Base-by-base conservation (phyloP, 2,888 invertebrate genomes). In the Andrena flavipes region DNA sequence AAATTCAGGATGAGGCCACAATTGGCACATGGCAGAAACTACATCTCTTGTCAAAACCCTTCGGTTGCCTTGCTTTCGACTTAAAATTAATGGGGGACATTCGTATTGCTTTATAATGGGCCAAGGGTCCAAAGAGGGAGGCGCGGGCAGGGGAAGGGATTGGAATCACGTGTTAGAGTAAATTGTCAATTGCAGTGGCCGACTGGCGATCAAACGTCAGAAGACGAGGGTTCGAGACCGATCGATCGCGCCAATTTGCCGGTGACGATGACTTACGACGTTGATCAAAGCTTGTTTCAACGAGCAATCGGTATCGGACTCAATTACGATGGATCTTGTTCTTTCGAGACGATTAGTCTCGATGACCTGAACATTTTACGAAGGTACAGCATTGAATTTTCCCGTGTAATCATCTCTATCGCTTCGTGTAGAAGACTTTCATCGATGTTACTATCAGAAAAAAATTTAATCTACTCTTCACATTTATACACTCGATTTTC, bases 211-310 rank as follows among this genome's bases (percentile, higher is more conserved):
- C n/a, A 59, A 62, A 64, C 77, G 80, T 74, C 80, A 69, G 56
- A 59, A 60, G 76, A 67, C 26, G 60, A 85, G 73, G 71, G 86
- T 87, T 76, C 84, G 82, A 82, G 84, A 78, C 54, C 86, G 87
- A 84, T 88, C 82, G 84, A 87, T 86, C 80, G 70, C 51, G 49
- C 68, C 82, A 87, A 87, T 85, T 42, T 85, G 84, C 75, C 78
- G 71, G 54, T 51, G 54, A 51, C 70, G 75, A 67, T 85, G 73
- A 80, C 70, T 84, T 75, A 74, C 64, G 76, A 73, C 56, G 42
- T 30, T 48, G 67, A 70, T 75, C 65, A 29, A 30, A 48, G 26
- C 51, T 48, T 59, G 54, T 59, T 30, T 51, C 29, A 60, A 65
- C 69, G 30, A 13, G n/a, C n/a, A 33, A 70, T 76, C 65, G 76